A percentile compares a stretch with the other conserved stretches of the same genome.
These are phyloP conservation scores for Lutraria lutraria DNA, from an alignment of 2,888 invertebrate species.

Conservation along the genomic window DNA sequence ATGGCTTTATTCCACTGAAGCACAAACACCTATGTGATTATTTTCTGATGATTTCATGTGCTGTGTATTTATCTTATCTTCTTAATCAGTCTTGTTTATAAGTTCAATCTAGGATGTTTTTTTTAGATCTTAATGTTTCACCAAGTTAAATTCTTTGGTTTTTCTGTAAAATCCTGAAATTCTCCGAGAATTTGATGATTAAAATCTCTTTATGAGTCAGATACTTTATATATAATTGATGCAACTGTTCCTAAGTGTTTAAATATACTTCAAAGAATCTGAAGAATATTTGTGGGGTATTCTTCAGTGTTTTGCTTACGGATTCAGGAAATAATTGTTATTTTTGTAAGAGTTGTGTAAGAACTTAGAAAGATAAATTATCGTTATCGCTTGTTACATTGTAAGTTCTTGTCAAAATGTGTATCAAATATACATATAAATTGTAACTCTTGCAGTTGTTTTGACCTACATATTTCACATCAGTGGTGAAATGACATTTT, in stretches of 20 bases:
- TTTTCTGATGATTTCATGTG: background rate
- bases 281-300: background rate
- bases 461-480: too few relatives aligned
- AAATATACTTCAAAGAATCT: background rate
- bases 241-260: background rate
- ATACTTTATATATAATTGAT: background rate
- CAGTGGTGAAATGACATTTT: too few relatives aligned
- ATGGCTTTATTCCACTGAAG: too few relatives aligned
- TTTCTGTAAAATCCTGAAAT: background rate
- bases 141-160: background rate
- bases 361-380: too few relatives aligned
- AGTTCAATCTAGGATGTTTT: background rate
- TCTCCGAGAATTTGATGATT: background rate
- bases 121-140: background rate
- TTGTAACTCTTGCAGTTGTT: too few relatives aligned
- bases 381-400: too few relatives aligned
- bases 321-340: too few relatives aligned
- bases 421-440: too few relatives aligned
- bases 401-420: too few relatives aligned
- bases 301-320: background rate
- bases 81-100: background rate
- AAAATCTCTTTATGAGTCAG: background rate
- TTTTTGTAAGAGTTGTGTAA: too few relatives aligned
- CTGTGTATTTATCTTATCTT: background rate
- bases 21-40: background rate